Evolutionary conservation across 2,888 invertebrate genomes (phyloP).

Genomic region (Polyploca ridens): DNA sequence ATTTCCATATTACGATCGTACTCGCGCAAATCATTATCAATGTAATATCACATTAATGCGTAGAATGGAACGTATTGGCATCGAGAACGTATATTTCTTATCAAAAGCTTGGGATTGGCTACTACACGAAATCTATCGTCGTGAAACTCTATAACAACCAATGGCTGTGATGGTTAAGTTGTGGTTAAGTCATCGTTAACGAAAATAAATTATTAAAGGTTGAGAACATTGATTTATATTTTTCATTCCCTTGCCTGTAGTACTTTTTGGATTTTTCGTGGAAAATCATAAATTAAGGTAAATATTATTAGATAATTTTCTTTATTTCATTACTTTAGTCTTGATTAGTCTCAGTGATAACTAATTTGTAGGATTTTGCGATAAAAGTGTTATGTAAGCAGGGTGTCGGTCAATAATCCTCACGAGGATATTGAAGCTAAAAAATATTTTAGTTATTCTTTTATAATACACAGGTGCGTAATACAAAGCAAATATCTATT

Average conservation of each 20-base stretch:
- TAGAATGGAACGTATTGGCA: not conserved
- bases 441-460: constrained; percentile 3
- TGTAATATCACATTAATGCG: not conserved
- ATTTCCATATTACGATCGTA: too few relatives aligned
- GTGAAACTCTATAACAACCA: not conserved
- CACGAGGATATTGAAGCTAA: constrained; percentile 16
- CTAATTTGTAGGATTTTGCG: constrained; percentile 11
- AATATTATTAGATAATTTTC: not conserved
- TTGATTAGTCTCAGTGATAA: not conserved
- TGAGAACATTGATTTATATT: not conserved
- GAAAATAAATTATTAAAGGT: not conserved
- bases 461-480: not conserved
- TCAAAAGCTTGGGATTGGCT: not conserved
- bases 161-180: not conserved
- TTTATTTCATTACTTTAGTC: not conserved
- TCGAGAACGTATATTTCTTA: not conserved
- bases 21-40: too few relatives aligned
- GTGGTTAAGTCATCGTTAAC: constrained; percentile 1
- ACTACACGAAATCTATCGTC: not conserved
- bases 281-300: not conserved
- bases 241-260: not conserved
- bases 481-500: too few relatives aligned
- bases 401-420: constrained; percentile 34
- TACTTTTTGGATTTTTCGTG: not conserved
- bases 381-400: constrained; percentile 50